Evolutionary conservation across 1,140 invertebrate species (phyloP), one percentile per base, ranked within the genome.

Genomic region (Platyscapa corneri): DNA sequence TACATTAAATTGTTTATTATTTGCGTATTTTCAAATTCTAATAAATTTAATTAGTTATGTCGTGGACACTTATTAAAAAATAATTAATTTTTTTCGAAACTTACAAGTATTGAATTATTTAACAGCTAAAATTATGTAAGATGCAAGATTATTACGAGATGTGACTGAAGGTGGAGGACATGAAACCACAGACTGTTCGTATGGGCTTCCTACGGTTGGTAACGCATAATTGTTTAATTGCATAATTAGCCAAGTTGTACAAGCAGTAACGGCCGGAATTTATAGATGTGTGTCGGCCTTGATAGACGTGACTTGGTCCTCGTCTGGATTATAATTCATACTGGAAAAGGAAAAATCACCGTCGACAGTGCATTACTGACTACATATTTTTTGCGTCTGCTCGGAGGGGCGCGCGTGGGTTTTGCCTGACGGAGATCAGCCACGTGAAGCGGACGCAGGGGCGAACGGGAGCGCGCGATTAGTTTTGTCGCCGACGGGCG

Each of bases 401-500:
- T 18, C 30, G 14, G 32, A 42, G 27, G 42, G 23, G n/a, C 14
- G 34, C 1, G 42, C 39, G 39, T 56, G 8, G 14, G n/a, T 39
- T 30, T 84, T 70, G 12, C 46, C 39, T 37, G 67, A 70, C 32
- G 30, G 18, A 20, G 14, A 70, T 70, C 64, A 8, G 30, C 30
- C n/a, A 34, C 49, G 42, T 46, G 60, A 53, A 53, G 49, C 49
- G 49, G 18, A 53, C 49, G 6, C 49, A 53, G 49, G 56, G 23
- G 56, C 64, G 39, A 20, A 72, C 67, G 32, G 46, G 74, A 42
- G 78, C 77, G 34, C 74, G 56, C 84, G 84, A 81, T 85, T 81
- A 81, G 78, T 74, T 85, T 70, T 81, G 84, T 85, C 84, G 70
- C 84, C 84, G 34, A 20, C 23, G 78, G 84, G 84, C 65, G 56